Base-by-base conservation (phyloP, 2,888 invertebrate genomes). In the Trichopria drosophilae region DNA sequence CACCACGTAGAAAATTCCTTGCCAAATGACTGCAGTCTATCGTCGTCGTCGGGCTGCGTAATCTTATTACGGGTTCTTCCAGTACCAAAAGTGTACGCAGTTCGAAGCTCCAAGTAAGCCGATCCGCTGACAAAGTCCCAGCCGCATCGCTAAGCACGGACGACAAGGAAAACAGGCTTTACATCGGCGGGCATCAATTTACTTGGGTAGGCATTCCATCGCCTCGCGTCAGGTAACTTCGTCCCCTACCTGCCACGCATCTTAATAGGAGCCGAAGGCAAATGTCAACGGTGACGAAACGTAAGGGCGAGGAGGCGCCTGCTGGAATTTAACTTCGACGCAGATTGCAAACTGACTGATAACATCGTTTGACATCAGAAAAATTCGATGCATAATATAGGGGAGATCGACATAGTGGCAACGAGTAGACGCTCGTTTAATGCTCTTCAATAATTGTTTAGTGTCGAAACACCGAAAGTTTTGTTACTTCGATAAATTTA, bases 151-250 rank as follows among this genome's bases (percentile, higher is more conserved):
- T 58, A 43, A 58, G 53, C 53, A 48, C 26, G 51, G 51, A 35
- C 49, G 63, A 63, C 64, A 57, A 57, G 59, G 51, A 55, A 63
- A 64, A 63, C 64, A 62, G 59, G 64, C 60, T 65, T 65, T 63
- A 56, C 52, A 57, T 57, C 55, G 54, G 29, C 41, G 39, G 39
- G 51, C 54, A 49, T 57, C 47, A 55, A 60, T 57, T 59, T 50
- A 54, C 50, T 42, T 34, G 47, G 46, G 44, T 51, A 15, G 31
- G 34, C 31, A 44, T 46, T 46, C 32, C 28, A 42, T 39, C 36
- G 9, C 35, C 40, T 28, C 32, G 37, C 42, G 5, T 40, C 41
- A 12, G 24, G 37, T 44, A 39, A 45, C 40, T 42, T 23, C 24
- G 19, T 45, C 41, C 29, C 13, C 36, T 24, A 22, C 41, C 18